Evolutionary conservation across 2,888 invertebrate species (phyloP), one percentile per base, ranked within the genome.

Genomic region (Campoplex capitator): DNA sequence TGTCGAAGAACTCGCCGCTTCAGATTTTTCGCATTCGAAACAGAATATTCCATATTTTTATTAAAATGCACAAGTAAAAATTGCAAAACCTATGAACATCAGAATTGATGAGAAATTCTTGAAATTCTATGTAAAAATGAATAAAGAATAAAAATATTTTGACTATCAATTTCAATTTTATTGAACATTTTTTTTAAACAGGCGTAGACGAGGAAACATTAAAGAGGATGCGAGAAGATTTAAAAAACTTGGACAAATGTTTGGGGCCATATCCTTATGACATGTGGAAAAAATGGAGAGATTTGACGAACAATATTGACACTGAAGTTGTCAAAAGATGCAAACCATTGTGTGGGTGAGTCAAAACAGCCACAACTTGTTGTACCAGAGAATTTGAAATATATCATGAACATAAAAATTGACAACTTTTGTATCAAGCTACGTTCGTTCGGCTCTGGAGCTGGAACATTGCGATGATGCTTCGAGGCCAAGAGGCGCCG

Each of bases 201-300:
- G 96, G 95, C 89, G 95, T 97, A 7, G 95, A 96, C 23, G 96
- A 97, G 67, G 96, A 96, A 86, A 97, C 97, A 89, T 93, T 97
- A 9, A 95, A 96, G 85, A 94, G 96, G 58, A 95, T 98, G 35
- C 96, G 96, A 92, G 95, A 95, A 28, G 97, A 98, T 94, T 93
- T 98, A 74, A 95, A 96, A 83, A 96, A 97, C 77, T 93, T 98
- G 86, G 98, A 99, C 93, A 95, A 95, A 86, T 97, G 96, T 94
- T 95, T 99, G 74, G 99, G 97, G 18, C 97, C 98, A 0, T 99
- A 99, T 95, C 99, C 99, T 0, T 99, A 97, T 94, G 97, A 98
- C 88, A 97, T 97, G 89, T 97, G 97, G 95, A 96, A 97, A 85
- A 97, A 97, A 91, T 99, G 99, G 99, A 96, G 97, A 88, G 95